phyloP scores from a whole-genome alignment of 2,888 invertebrate genomes.

The Halictus quadricinctus region DNA sequence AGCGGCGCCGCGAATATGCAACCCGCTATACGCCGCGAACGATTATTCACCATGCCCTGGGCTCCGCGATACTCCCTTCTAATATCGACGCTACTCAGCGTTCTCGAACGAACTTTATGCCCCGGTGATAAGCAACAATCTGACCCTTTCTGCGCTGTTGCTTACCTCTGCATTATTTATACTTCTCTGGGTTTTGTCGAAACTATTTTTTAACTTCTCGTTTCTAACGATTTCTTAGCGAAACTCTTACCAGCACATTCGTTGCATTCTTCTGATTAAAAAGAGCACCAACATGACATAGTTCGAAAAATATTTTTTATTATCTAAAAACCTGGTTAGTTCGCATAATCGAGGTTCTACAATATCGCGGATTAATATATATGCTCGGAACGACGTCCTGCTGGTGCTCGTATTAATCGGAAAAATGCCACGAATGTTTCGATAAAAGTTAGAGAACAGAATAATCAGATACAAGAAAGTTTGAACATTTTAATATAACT shows the following conservation, averaged over 20 bases:
- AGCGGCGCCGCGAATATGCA: slow-evolving; percentile 2
- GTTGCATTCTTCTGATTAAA: too few relatives aligned
- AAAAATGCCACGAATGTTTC: background rate
- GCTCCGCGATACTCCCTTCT: background rate
- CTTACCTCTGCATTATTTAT: background rate
- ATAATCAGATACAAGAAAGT: background rate
- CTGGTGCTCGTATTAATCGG: background rate
- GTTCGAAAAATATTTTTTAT: background rate
- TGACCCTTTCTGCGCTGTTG: background rate
- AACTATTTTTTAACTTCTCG: background rate
- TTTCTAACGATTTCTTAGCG: too few relatives aligned
- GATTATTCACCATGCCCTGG: background rate
- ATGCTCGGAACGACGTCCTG: too few relatives aligned
- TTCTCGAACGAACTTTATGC: background rate
- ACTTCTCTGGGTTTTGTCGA: background rate
- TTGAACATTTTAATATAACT: background rate
- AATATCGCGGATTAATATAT: too few relatives aligned
- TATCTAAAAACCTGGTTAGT: background rate
- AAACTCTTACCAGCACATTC: too few relatives aligned
- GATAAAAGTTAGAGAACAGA: background rate
- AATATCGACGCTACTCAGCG: background rate
- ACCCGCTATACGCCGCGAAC: background rate
- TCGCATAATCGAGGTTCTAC: too few relatives aligned
- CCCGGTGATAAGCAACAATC: background rate
- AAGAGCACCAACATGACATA: too few relatives aligned